phyloP scores from a whole-genome alignment of 1,140 invertebrate species.

The Steinernema feltiae region DNA sequence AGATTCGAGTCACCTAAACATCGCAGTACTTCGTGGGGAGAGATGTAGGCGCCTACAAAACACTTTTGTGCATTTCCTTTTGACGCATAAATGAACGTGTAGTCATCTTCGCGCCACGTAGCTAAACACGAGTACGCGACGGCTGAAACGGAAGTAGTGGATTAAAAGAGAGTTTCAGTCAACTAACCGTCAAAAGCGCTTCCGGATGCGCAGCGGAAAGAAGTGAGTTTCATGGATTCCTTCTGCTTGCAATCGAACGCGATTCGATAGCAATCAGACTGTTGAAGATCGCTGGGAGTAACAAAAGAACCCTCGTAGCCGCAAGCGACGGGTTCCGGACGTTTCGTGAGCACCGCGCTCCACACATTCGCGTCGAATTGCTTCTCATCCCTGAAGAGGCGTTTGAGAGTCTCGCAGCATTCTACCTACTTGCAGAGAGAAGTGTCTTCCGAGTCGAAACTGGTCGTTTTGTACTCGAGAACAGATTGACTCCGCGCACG shows the following conservation, averaged over 20 bases:
- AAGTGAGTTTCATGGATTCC: conserved; percentile 25
- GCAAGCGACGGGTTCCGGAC: conserved; percentile 18
- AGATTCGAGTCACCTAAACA: conserved; percentile 22
- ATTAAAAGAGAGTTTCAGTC: neutral
- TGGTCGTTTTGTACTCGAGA: conserved; percentile 41
- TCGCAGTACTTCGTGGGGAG: neutral
- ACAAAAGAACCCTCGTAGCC: conserved; percentile 25
- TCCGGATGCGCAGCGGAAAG: conserved; percentile 22
- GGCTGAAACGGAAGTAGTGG: conserved; percentile 10
- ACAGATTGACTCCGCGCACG: conserved; percentile 34
- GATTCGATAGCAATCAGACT: conserved; percentile 33
- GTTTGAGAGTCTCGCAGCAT: no score
- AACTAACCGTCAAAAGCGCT: conserved; percentile 29
- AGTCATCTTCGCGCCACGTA: conserved; percentile 36
- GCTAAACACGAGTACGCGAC: conserved; percentile 26
- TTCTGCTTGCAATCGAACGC: conserved; percentile 22
- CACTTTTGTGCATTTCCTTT: conserved; percentile 14
- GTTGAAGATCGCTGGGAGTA: conserved; percentile 23
- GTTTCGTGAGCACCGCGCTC: conserved; percentile 26
- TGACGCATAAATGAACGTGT: conserved; percentile 25
- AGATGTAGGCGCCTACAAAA: conserved; percentile 25
- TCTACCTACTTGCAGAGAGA: conserved; percentile 29
- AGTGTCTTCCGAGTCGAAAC: conserved; percentile 21
- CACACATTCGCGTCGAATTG: conserved; percentile 24
- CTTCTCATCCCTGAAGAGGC: conserved; percentile 21